phyloP scores from a whole-genome alignment of 2,797 vertebrate genomes.

The Onychomys arenicola region DNA sequence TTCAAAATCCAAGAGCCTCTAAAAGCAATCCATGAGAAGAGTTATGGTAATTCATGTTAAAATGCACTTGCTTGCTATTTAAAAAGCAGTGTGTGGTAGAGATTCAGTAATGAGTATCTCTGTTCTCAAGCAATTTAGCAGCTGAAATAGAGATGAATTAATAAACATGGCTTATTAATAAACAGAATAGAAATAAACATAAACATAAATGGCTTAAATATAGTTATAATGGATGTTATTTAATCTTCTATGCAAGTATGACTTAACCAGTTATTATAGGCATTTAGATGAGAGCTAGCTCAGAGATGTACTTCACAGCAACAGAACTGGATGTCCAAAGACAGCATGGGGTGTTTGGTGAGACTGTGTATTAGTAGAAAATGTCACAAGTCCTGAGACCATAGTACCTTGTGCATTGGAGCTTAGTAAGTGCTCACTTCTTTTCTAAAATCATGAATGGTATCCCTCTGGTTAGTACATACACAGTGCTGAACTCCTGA shows the following conservation, averaged over 20 bases:
- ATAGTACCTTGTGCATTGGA: background rate
- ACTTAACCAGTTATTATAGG: background rate
- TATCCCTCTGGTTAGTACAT: background rate
- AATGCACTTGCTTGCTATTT: background rate
- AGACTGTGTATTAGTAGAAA: background rate
- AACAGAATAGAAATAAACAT: no score
- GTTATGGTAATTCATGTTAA: background rate
- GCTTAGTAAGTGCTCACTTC: background rate
- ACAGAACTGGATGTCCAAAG: background rate
- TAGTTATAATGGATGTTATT: background rate
- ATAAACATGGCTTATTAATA: background rate
- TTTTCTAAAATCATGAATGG: background rate
- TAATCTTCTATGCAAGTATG: background rate
- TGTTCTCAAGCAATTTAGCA: background rate
- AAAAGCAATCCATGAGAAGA: background rate
- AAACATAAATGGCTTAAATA: background rate
- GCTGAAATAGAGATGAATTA: background rate
- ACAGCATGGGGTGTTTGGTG: fast-evolving
- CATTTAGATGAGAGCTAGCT: background rate
- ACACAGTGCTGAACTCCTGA: background rate
- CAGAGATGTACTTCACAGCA: background rate
- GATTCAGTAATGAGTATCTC: background rate
- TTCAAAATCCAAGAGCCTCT: background rate
- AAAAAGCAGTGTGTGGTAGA: background rate
- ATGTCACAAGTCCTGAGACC: background rate